A percentile compares a stretch with the other conserved stretches of the same genome.
Conservation (phyloP, 1,140 invertebrate species). For the Ladona fulva region DNA sequence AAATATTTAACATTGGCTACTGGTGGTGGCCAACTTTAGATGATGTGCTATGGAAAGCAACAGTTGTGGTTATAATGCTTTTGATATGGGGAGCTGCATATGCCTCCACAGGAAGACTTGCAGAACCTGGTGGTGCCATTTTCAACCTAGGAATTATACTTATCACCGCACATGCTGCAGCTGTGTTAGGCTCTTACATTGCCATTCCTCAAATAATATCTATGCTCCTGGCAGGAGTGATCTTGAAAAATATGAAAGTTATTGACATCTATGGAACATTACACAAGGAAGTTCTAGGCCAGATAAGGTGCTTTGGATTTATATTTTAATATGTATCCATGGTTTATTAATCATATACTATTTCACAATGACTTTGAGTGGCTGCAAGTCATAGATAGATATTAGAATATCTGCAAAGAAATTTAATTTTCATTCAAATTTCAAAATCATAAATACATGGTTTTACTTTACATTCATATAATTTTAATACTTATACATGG, state of each 20-base stretch:
- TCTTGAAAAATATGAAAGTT: constrained; percentile 30
- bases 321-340: too few relatives aligned
- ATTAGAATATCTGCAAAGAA: too few relatives aligned
- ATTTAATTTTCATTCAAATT: too few relatives aligned
- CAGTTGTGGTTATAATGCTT: not conserved
- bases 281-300: not conserved
- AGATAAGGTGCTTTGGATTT: not conserved
- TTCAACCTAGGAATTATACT: not conserved
- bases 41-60: not conserved
- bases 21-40: not conserved
- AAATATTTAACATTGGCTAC: not conserved
- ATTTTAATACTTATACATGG: too few relatives aligned
- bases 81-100: not conserved
- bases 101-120: not conserved
- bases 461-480: too few relatives aligned
- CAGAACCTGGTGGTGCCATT: not conserved
- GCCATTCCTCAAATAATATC: constrained; percentile 39
- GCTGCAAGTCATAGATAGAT: too few relatives aligned
- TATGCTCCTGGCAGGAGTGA: constrained; percentile 35
- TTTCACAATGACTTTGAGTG: too few relatives aligned
- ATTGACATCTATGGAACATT: not conserved
- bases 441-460: too few relatives aligned
- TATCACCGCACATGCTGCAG: not conserved
- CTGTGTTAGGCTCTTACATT: not conserved
- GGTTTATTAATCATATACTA: too few relatives aligned